phyloP scores from a whole-genome alignment of 2,113 vertebrate genomes.

The Nycticebus coucang region DNA sequence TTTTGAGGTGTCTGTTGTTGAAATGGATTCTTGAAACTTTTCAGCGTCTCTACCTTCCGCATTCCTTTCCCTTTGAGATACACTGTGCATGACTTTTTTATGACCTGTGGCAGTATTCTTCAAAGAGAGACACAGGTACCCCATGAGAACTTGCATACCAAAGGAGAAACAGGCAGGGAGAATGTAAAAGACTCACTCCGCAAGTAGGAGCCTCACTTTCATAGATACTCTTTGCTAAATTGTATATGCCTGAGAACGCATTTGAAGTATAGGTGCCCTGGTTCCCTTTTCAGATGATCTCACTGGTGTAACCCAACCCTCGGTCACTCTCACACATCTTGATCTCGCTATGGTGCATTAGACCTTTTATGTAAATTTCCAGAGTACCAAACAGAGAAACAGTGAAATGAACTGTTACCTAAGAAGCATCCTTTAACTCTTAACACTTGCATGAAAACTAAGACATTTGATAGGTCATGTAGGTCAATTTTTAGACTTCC shows the following conservation, averaged over 20 bases:
- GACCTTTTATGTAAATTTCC: background rate
- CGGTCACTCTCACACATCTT: background rate
- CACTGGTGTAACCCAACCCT: background rate
- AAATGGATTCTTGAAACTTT: background rate
- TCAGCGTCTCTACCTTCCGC: background rate
- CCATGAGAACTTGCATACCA: background rate
- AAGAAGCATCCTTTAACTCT: background rate
- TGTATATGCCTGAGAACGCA: background rate
- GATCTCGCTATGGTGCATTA: background rate
- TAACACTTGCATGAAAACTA: background rate
- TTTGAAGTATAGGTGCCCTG: background rate
- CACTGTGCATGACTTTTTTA: background rate
- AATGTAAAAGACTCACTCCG: background rate
- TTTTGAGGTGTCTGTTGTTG: background rate
- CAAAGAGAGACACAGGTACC: background rate
- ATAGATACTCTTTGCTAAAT: background rate
- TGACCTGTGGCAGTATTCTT: background rate
- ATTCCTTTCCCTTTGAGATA: background rate
- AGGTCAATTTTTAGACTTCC: background rate
- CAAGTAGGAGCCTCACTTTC: background rate
- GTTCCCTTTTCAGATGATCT: background rate
- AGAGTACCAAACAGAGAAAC: background rate
- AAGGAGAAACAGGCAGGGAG: background rate
- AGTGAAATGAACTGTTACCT: background rate
- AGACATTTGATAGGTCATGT: background rate